phyloP scores from a whole-genome alignment of 2,113 vertebrate genomes.

The Saccopteryx bilineata region DNA sequence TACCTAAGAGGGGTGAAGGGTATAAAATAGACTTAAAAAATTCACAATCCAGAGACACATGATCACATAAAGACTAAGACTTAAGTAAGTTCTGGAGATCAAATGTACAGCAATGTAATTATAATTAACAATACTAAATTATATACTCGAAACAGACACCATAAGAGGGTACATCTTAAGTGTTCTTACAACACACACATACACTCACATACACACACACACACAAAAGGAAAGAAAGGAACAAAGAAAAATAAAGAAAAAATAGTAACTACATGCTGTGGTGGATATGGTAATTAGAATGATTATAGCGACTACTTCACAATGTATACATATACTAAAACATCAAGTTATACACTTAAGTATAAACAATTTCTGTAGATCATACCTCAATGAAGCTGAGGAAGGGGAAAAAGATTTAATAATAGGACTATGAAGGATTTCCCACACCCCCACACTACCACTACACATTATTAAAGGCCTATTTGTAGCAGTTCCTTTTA shows the following conservation, averaged over 20 bases:
- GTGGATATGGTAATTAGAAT: background rate
- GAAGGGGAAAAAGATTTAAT: background rate
- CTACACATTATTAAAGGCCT: background rate
- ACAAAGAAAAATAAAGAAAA: background rate
- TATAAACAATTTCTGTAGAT: background rate
- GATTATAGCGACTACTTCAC: background rate
- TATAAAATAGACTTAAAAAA: background rate
- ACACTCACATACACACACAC: no score
- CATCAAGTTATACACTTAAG: background rate
- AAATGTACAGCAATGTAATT: background rate
- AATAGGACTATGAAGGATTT: background rate
- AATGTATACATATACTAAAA: background rate
- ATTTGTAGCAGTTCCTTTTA: background rate
- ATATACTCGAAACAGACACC: background rate
- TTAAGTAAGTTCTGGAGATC: background rate
- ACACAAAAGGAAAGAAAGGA: no score
- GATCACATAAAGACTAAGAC: conserved; percentile 14
- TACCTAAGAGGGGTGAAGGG: background rate
- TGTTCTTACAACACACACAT: background rate
- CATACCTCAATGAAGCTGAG: background rate
- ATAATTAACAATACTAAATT: conserved; percentile 1
- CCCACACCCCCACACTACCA: background rate
- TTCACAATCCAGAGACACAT: background rate
- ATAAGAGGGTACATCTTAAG: background rate
- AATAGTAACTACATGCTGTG: background rate